Percentiles rank a stretch among this genome's conserved stretches.
Evolutionary conservation across 2,113 vertebrate genomes (phyloP).

Genomic region (Corynorhinus townsendii): DNA sequence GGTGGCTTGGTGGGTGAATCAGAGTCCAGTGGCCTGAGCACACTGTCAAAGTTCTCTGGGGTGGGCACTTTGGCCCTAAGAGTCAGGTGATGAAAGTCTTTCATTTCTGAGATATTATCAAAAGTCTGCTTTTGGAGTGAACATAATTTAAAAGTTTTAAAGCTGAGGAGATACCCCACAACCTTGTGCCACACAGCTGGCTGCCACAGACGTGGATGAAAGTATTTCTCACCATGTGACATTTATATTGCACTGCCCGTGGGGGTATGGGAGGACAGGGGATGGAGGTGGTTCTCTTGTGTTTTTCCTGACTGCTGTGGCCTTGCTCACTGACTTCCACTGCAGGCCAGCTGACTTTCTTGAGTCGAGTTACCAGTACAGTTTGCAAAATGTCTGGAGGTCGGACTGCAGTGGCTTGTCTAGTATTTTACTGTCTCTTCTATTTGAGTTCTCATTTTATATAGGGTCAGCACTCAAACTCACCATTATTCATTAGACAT

Average conservation of each 20-base stretch:
- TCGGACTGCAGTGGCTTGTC: background rate
- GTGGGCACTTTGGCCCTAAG: background rate
- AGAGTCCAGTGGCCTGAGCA: background rate
- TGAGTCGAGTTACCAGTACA: background rate
- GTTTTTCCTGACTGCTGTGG: background rate
- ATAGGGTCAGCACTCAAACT: background rate
- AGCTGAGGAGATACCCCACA: background rate
- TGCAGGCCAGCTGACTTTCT: background rate
- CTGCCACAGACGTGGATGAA: background rate
- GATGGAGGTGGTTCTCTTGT: background rate
- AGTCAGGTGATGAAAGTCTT: background rate
- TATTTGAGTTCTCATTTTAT: background rate
- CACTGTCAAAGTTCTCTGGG: background rate
- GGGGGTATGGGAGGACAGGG: too few relatives aligned
- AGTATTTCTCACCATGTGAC: background rate
- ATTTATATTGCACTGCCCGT: background rate
- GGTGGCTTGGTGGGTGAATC: background rate
- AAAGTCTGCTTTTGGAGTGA: background rate
- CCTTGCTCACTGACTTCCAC: background rate
- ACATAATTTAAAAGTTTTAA: background rate
- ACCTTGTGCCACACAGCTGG: background rate
- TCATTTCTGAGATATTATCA: background rate
- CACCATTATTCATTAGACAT: background rate
- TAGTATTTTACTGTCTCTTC: background rate
- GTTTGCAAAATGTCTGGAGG: background rate